Percentiles rank a stretch among this genome's conserved stretches.
Conservation (phyloP, 2,113 vertebrate species). For the Okapia johnstoni region DNA sequence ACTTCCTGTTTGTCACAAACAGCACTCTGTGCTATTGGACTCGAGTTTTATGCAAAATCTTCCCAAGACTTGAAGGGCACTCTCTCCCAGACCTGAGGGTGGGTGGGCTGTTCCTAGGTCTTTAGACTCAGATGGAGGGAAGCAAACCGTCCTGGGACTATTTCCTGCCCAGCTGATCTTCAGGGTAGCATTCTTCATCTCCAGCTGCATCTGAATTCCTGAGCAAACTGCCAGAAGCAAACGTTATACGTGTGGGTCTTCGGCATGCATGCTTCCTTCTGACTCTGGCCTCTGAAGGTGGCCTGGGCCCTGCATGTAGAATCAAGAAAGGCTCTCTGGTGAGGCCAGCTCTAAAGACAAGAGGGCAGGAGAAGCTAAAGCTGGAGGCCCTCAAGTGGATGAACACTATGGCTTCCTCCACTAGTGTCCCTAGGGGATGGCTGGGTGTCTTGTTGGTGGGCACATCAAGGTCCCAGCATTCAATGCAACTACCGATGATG, state of each 20-base stretch:
- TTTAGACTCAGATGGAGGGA: neutral
- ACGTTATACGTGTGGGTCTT: neutral
- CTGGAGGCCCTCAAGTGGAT: neutral
- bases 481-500: neutral
- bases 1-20: slow-evolving; percentile 30
- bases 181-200: neutral
- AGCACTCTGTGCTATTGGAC: neutral
- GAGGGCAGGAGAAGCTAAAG: neutral
- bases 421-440: neutral
- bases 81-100: neutral
- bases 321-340: neutral
- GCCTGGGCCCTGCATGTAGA: no score
- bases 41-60: neutral
- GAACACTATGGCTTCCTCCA: neutral
- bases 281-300: neutral
- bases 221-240: neutral
- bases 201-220: neutral
- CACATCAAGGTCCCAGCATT: neutral
- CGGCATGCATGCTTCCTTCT: neutral
- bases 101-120: neutral
- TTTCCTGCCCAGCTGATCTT: neutral
- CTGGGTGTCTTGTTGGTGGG: neutral
- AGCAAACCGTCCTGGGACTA: neutral
- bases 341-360: neutral
- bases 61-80: neutral